Evolutionary conservation across 2,888 invertebrate genomes (phyloP), one percentile per base, ranked within the genome.

Genomic region (Aporophyla nigra): DNA sequence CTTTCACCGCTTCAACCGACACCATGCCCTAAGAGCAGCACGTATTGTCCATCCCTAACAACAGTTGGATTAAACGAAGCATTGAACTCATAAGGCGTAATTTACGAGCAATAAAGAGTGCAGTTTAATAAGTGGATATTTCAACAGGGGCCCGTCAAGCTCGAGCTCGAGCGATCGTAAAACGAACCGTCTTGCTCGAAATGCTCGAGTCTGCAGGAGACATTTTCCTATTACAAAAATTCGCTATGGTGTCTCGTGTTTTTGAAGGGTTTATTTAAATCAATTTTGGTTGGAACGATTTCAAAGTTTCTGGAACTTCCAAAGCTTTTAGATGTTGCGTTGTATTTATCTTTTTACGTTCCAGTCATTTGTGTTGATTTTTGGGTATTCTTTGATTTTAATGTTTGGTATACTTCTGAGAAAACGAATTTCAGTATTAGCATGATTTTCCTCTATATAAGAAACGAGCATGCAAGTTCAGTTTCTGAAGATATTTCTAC

Each of bases 71-170:
- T 91, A 92, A 91, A 89, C 88, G 92, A 93, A 93, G 93, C 94
- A 91, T 92, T 94, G 94, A 93, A 94, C 95, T 93, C 93, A 93
- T 94, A 94, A 94, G 89, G 78, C 87, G 86, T 90, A 92, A 94
- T 94, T 95, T 94, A 95, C 90, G 94, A 94, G 91, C 91, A 86
- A 92, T 93, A 93, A 94, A 93, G 90, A 93, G 90, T 92, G 92
- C 91, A 93, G 91, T 93, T 93, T 94, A 93, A 93, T 93, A 94
- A 93, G 92, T 91, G 90, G 91, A 91, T 92, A 93, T 93, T 93
- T 92, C 91, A 92, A 93, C 91, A 91, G 87, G 87, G 90, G 88
- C 88, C 89, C 88, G 88, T 86, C 89, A 81, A 85, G 74, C 88
- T 76, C 83, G 86, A 76, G 43, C 78, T 65, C 78, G 49, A 43